A percentile compares a stretch with the other conserved stretches of the same genome.
These are phyloP conservation scores for Smittia sp. DNA, from an alignment of 2,888 invertebrate genomes.

Conservation along the genomic window DNA sequence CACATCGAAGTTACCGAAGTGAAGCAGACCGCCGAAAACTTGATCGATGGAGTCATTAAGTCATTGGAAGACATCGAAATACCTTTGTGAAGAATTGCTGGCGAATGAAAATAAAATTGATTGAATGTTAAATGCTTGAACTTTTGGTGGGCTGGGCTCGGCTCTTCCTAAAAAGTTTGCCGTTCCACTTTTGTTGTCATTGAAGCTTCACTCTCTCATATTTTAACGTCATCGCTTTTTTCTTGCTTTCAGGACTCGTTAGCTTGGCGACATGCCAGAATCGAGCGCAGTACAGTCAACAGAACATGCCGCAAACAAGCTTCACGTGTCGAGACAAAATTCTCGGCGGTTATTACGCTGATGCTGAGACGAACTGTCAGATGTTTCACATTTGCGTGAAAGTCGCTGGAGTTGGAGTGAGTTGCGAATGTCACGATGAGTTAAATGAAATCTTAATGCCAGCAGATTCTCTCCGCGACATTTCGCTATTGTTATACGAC, in stretches of 20 bases:
- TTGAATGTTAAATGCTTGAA: no score
- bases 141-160: no score
- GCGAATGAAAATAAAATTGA: not conserved
- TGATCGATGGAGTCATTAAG: constrained; percentile 37
- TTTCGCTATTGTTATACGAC: not conserved
- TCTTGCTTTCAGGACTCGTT: constrained; percentile 43
- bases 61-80: constrained; percentile 28
- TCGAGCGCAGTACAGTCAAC: constrained; percentile 58
- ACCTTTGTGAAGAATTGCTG: constrained; percentile 7
- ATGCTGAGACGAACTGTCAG: constrained; percentile 81
- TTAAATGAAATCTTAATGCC: constrained; percentile 4
- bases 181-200: not conserved
- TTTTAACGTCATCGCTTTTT: not conserved
- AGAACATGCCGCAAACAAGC: constrained; percentile 59
- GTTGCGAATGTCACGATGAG: constrained; percentile 45
- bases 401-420: constrained; percentile 72
- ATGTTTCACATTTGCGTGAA: constrained; percentile 88
- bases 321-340: constrained; percentile 82
- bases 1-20: constrained; percentile 27
- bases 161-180: no score
- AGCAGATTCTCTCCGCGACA: constrained; percentile 13
- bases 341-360: constrained; percentile 84
- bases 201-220: not conserved
- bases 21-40: constrained; percentile 24
- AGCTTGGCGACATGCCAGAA: constrained; percentile 53